Base-by-base conservation (phyloP, 2,797 vertebrate species). In the Salarias fasciatus region DNA sequence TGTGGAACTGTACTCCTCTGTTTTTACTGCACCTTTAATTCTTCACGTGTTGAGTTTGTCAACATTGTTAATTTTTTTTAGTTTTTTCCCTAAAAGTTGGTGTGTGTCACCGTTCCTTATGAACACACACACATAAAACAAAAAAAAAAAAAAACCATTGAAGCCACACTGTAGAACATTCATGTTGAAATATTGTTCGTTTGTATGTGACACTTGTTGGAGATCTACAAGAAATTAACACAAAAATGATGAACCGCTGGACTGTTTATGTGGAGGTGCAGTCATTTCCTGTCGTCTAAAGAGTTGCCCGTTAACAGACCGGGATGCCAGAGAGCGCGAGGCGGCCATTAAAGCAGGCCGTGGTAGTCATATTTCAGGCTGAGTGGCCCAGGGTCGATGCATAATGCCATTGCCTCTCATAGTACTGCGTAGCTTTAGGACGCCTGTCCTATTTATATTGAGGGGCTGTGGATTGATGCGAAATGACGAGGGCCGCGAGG, bases 361-460 rank as follows among this genome's bases (percentile, higher is more conserved):
- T 58, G 13, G 4, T 61, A 60, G 82, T 79, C 81, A 68, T 83
- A 81, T 90, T 82, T 77, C 70, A 72, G 68, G 63, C 82, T 66
- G 56, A 81, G 72, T 63, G 79, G 78, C 86, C 84, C 77, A 67
- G 82, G 84, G 84, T 89, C 49, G 65, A 69, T 75, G 82, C 75
- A 83, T 88, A 83, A 89, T 88, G 88, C 85, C 81, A 49, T 67
- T 58, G 75, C 86, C 64, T 81, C 88, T 86, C 83, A 70, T 83
- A 86, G 75, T 63, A 54, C 62, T 50, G 64, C 45, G 81, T 92
- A 68, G 90, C 93, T 92, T 86, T 74, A 91, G 91, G 91, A 91
- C 46, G 80, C 72, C 82, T 89, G 85, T 89, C 86, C 90, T 93
- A 91, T 91, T 92, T 92, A 91, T 93, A 92, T 91, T 90, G 90